These are phyloP conservation scores for Palythoa caribaeorum DNA, from an alignment of 92 coral and sea anemone species.

Conservation along the genomic window DNA sequence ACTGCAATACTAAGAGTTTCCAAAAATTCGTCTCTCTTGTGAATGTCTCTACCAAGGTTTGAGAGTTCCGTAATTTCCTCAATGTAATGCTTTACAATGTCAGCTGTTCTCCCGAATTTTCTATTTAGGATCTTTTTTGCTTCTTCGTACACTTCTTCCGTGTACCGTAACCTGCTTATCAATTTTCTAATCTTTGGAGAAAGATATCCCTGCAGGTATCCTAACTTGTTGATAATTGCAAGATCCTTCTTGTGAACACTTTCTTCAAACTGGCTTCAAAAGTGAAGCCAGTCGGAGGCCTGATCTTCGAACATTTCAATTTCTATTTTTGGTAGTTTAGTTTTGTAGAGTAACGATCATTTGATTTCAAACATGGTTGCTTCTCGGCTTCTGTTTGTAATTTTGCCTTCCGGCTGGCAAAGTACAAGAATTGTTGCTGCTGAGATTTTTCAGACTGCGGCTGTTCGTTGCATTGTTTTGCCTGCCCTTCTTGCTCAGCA, in stretches of 20 bases:
- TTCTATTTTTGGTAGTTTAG: slow-evolving; percentile 17
- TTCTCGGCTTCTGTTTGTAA: background rate
- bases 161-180: slow-evolving; percentile 42
- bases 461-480: background rate
- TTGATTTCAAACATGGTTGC: background rate
- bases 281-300: slow-evolving; percentile 13
- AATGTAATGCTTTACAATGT: background rate
- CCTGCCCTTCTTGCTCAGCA: background rate
- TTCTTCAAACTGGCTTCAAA: slow-evolving; percentile 19
- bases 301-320: slow-evolving; percentile 15
- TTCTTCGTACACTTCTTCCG: slow-evolving; percentile 57
- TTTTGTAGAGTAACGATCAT: background rate
- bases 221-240: background rate
- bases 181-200: background rate
- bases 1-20: background rate
- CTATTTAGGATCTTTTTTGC: slow-evolving; percentile 51
- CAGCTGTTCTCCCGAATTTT: slow-evolving; percentile 3
- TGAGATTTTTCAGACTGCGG: background rate
- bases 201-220: slow-evolving; percentile 7
- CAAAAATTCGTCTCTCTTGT: background rate
- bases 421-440: slow-evolving; percentile 3
- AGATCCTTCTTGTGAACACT: background rate
- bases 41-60: slow-evolving; percentile 15
- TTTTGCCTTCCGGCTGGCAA: slow-evolving; percentile 15
- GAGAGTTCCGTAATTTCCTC: background rate